Percentiles rank a stretch among this genome's conserved stretches.
phyloP scores from a whole-genome alignment of 2,888 invertebrate genomes.

The Amphiduros pacificus region DNA sequence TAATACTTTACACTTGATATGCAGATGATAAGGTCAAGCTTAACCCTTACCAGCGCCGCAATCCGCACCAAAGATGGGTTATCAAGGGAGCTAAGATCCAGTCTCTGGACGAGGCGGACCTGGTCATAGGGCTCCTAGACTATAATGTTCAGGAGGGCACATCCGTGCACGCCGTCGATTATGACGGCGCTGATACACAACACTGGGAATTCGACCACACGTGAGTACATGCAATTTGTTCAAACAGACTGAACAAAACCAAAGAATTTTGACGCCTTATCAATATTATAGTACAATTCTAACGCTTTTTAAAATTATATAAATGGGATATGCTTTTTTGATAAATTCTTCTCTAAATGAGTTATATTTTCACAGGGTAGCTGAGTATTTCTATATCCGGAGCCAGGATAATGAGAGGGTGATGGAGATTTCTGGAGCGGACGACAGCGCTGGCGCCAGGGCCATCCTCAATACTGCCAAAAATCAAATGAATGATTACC shows the following conservation, averaged over 20 bases:
- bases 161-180: neutral
- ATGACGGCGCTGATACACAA: neutral
- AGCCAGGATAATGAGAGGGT: neutral
- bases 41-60: neutral
- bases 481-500: neutral
- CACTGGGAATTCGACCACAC: neutral
- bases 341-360: no score
- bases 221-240: neutral
- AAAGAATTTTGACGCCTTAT: neutral
- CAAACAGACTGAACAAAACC: neutral
- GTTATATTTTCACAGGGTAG: neutral
- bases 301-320: neutral
- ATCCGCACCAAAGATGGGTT: neutral
- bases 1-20: neutral
- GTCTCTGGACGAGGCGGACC: neutral
- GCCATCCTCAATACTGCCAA: neutral
- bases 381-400: neutral
- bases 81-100: neutral
- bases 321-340: neutral
- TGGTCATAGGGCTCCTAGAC: neutral
- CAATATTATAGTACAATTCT: no score
- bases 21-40: neutral
- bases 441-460: neutral
- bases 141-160: neutral
- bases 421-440: neutral